These are phyloP conservation scores for Calypte anna DNA, from an alignment of 2,113 vertebrate genomes.

Conservation along the genomic window DNA sequence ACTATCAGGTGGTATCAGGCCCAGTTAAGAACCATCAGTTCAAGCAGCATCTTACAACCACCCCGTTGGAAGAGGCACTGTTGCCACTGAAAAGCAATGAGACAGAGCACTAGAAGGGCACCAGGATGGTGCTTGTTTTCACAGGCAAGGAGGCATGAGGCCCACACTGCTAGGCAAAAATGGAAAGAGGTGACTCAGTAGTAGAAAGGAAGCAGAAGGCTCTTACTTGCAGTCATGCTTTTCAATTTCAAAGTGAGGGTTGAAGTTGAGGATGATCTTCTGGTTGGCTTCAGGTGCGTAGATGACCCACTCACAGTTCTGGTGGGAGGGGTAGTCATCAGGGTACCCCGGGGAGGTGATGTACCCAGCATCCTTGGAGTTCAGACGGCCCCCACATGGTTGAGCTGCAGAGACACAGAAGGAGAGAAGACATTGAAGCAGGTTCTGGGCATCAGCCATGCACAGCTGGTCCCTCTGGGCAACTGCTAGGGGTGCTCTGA, in stretches of 20 bases:
- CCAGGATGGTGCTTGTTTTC: neutral
- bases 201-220: neutral
- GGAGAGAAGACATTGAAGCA: neutral
- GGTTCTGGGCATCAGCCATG: conserved; percentile 12
- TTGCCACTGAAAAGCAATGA: neutral
- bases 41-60: neutral
- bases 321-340: conserved; percentile 95
- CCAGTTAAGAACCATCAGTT: neutral
- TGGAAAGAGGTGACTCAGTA: neutral
- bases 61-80: neutral
- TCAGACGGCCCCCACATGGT: conserved; percentile 87
- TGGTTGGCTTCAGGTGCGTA: conserved; percentile 90
- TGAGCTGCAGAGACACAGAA: conserved; percentile 72
- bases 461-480: neutral
- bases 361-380: conserved; percentile 93
- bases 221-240: conserved; percentile 98
- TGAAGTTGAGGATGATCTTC: conserved; percentile 98
- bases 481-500: neutral
- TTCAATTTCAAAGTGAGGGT: conserved; percentile 98
- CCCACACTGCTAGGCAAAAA: neutral
- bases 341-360: conserved; percentile 98
- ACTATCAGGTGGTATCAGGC: neutral
- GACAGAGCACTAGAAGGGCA: neutral
- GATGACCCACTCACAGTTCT: conserved; percentile 97
- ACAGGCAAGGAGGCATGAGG: neutral